Conservation (phyloP, 1,140 invertebrate genomes). For the Bombus confusus region DNA sequence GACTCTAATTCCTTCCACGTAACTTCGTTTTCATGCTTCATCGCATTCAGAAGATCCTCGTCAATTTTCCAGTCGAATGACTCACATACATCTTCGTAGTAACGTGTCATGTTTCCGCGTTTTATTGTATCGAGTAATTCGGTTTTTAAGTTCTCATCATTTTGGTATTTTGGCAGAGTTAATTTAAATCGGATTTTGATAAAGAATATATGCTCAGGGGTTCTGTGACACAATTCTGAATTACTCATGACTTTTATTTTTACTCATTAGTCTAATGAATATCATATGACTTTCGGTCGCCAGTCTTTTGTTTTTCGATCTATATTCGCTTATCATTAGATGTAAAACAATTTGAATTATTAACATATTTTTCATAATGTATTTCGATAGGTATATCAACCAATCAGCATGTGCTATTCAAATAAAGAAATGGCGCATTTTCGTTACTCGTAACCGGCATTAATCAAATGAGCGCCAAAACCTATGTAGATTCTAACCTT, state of each 20-base stretch:
- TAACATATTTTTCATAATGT: neutral
- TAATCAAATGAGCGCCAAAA: neutral
- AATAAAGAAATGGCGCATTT: neutral
- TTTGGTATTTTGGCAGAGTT: slow-evolving; percentile 61
- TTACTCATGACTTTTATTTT: neutral
- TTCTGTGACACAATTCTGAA: slow-evolving; percentile 40
- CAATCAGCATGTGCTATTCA: neutral
- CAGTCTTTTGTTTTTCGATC: slow-evolving; percentile 15
- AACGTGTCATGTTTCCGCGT: slow-evolving; percentile 86
- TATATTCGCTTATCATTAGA: neutral
- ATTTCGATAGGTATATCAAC: neutral
- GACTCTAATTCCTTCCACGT: slow-evolving; percentile 85
- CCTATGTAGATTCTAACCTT: slow-evolving; percentile 25
- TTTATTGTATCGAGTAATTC: slow-evolving; percentile 62
- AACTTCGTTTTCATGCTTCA: slow-evolving; percentile 86
- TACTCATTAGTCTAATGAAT: neutral
- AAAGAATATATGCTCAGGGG: slow-evolving; percentile 74
- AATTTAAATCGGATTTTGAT: slow-evolving; percentile 72
- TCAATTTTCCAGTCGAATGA: slow-evolving; percentile 84
- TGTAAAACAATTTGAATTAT: neutral
- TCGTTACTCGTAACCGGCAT: neutral
- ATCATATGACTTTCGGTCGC: neutral
- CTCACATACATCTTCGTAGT: slow-evolving; percentile 85
- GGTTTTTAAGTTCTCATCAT: slow-evolving; percentile 66
- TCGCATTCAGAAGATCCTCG: slow-evolving; percentile 82